These are phyloP conservation scores for Pandemis corylana DNA, from an alignment of 2,888 invertebrate genomes.

Conservation along the genomic window DNA sequence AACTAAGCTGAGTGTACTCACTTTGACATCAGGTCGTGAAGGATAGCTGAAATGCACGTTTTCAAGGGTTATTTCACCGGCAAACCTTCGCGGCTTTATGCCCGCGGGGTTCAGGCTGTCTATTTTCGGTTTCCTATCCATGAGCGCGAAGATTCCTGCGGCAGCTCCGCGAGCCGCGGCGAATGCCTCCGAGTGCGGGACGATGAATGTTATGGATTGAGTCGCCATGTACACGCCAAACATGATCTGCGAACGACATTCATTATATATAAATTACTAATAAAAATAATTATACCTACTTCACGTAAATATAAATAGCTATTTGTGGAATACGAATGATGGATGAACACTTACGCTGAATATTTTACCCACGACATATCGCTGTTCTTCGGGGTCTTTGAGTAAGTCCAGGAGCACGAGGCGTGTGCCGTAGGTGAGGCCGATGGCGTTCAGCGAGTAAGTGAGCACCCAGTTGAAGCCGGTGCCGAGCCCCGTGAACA, in stretches of 20 bases:
- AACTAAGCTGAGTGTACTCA: conserved; percentile 51
- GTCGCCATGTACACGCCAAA: conserved; percentile 91
- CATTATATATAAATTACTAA: too few relatives aligned
- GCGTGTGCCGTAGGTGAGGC: conserved; percentile 88
- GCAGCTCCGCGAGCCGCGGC: conserved; percentile 90
- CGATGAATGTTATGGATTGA: conserved; percentile 90
- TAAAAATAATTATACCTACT: too few relatives aligned
- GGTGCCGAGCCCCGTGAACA: conserved; percentile 86
- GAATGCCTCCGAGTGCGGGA: conserved; percentile 91
- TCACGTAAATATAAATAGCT: background rate
- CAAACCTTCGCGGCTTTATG: conserved; percentile 80
- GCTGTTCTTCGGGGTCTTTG: conserved; percentile 63
- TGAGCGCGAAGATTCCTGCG: conserved; percentile 88
- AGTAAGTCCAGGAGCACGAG: conserved; percentile 84
- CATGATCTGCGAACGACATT: conserved; percentile 80
- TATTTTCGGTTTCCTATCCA: conserved; percentile 89
- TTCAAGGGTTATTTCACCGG: conserved; percentile 88
- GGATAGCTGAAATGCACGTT: conserved; percentile 92
- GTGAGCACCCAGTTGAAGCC: conserved; percentile 87
- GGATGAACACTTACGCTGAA: conserved; percentile 19
- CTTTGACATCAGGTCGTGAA: conserved; percentile 89
- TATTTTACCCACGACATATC: conserved; percentile 33
- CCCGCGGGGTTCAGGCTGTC: conserved; percentile 88
- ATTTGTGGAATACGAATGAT: background rate
- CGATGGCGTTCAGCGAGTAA: conserved; percentile 86